Evolutionary conservation across 2,797 vertebrate species (phyloP).

Genomic region (Catharus ustulatus): DNA sequence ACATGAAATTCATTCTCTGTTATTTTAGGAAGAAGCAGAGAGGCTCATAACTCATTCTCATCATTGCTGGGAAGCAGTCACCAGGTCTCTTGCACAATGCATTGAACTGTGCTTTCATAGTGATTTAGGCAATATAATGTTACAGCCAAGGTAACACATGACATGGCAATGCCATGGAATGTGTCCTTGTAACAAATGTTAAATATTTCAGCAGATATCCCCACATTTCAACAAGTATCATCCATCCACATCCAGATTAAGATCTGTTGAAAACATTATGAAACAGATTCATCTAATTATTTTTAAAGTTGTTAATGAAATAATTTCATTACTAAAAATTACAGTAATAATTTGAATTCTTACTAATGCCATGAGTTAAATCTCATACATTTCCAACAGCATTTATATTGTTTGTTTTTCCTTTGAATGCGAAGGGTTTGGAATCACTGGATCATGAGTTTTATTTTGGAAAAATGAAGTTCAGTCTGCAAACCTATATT

Average conservation of each 20-base stretch:
- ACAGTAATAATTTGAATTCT: background rate
- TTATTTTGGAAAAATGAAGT: background rate
- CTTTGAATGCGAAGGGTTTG: background rate
- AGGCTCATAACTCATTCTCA: conserved; percentile 57
- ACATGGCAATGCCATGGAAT: conserved; percentile 10
- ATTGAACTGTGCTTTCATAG: background rate
- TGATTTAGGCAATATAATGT: conserved; percentile 27
- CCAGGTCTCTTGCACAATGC: conserved; percentile 59
- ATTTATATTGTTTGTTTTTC: background rate
- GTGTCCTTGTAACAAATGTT: background rate
- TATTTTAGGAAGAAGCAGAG: conserved; percentile 67
- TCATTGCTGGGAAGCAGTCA: conserved; percentile 62
- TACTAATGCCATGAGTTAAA: background rate
- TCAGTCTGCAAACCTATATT: background rate
- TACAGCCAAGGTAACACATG: conserved; percentile 45
- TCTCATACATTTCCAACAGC: background rate
- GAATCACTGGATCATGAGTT: background rate
- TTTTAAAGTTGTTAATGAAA: conserved; percentile 6
- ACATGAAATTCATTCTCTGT: conserved; percentile 62
- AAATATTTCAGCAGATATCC: background rate
- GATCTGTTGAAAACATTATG: background rate
- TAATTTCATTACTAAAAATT: background rate
- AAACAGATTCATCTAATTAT: background rate
- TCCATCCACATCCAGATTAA: background rate
- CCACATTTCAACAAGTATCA: background rate